A percentile compares a stretch with the other conserved stretches of the same genome.
Conservation (phyloP, 2,888 invertebrate genomes). For the Eristalinus aeneus region DNA sequence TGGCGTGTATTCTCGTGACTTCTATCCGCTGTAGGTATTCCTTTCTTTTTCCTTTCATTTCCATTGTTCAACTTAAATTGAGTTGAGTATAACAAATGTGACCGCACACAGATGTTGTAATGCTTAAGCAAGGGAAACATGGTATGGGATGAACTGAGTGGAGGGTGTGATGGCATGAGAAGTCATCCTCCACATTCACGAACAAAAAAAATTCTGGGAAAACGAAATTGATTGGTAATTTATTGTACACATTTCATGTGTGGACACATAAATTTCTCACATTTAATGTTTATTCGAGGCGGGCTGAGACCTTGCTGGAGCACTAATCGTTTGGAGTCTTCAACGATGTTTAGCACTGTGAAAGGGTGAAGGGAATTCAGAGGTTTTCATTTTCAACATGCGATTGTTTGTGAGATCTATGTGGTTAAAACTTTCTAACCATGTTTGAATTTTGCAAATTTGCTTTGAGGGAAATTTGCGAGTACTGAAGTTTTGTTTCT, state of each 20-base stretch:
- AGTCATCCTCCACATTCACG: not conserved
- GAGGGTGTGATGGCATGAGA: not conserved
- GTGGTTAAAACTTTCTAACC: not conserved
- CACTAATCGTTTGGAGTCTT: not conserved
- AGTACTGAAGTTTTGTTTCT: too few relatives aligned
- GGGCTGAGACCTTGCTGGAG: not conserved
- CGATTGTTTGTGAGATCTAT: not conserved
- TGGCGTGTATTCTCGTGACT: not conserved
- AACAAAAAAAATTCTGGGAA: not conserved
- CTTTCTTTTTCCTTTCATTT: slow-evolving; percentile 2
- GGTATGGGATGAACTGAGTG: not conserved
- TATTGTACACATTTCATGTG: slow-evolving; percentile 25
- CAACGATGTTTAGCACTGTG: not conserved
- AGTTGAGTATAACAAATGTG: slow-evolving; percentile 55
- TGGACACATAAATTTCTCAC: slow-evolving; percentile 34
- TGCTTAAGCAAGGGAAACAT: slow-evolving; percentile 18
- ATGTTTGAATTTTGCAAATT: not conserved
- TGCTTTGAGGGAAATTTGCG: too few relatives aligned
- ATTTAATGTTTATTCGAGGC: slow-evolving; percentile 38
- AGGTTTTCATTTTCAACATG: not conserved
- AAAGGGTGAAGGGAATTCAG: not conserved
- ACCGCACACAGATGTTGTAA: slow-evolving; percentile 44
- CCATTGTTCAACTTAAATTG: slow-evolving; percentile 41
- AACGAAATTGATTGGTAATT: slow-evolving; percentile 33
- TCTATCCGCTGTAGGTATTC: not conserved